These are phyloP conservation scores for Aproaerema taeniolella DNA, from an alignment of 2,888 invertebrate genomes.

Conservation along the genomic window DNA sequence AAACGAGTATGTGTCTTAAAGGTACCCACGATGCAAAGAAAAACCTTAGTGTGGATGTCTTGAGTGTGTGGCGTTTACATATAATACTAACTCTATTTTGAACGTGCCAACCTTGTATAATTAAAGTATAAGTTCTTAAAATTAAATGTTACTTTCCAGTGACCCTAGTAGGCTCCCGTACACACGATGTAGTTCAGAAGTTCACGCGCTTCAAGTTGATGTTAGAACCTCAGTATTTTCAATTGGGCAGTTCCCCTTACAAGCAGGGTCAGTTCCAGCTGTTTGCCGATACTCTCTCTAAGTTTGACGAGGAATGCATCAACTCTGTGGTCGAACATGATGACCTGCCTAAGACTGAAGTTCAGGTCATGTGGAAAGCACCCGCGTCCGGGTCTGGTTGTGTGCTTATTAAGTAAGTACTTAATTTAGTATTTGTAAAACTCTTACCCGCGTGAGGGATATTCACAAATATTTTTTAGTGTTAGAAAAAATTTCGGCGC, in stretches of 20 bases:
- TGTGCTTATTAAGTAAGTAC: conserved; percentile 86
- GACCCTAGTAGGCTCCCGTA: conserved; percentile 81
- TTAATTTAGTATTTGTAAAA: too few relatives aligned
- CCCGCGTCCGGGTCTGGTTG: conserved; percentile 92
- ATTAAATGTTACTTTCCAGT: too few relatives aligned
- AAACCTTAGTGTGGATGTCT: too few relatives aligned
- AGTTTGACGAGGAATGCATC: conserved; percentile 89
- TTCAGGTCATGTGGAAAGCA: conserved; percentile 94
- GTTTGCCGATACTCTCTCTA: conserved; percentile 76
- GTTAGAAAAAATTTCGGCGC: too few relatives aligned
- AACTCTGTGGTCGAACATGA: conserved; percentile 90
- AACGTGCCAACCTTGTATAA: too few relatives aligned
- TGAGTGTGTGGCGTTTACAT: too few relatives aligned
- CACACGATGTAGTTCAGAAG: conserved; percentile 81
- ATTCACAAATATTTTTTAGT: too few relatives aligned
- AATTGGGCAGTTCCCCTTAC: conserved; percentile 40
- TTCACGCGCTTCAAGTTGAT: conserved; percentile 89
- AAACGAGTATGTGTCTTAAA: too few relatives aligned
- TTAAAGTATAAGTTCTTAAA: too few relatives aligned
- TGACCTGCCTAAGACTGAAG: conserved; percentile 87
- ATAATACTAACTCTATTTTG: too few relatives aligned
- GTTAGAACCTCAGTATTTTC: conserved; percentile 80
- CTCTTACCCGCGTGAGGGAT: too few relatives aligned
- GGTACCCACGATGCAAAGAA: too few relatives aligned
- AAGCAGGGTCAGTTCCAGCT: conserved; percentile 69